Evolutionary conservation across 2,113 vertebrate species (phyloP), one percentile per base, ranked within the genome.

Genomic region (Hemicordylus capensis): DNA sequence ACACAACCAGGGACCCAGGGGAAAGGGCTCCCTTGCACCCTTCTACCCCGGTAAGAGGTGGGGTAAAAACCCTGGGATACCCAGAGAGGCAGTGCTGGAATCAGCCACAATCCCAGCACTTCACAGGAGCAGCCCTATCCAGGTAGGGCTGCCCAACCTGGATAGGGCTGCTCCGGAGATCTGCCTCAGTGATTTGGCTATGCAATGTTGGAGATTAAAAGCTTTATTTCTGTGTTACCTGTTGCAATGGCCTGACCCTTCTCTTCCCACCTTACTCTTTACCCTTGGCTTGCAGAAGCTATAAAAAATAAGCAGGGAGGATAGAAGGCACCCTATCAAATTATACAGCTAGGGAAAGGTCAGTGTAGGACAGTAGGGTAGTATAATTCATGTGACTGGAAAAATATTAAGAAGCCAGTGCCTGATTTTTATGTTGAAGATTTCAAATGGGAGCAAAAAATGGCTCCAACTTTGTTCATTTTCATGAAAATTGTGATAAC

Each of bases 291-390:
- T 44, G 37, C 54, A 64, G 58, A 72, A 34, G 42, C 58, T 75
- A 51, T 73, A 83, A 84, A 79, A 20, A 79, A n/a, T n/a, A n/a
- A 66, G 44, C 44, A 66, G 56, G 37, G 79, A 31, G 64, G 58
- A 12, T 63, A 28, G 46, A 72, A 56, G 42, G 37, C 48, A 76
- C 37, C 46, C 24, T 61, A 63, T 83, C 64, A 83, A 84, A 80
- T 84, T 77, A 84, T 74, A 66, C 37, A 54, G 69, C 37, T 59
- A 66, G 61, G 48, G 28, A 83, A 74, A 84, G 81, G 59, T 73
- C 76, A 88, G 48, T 56, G 44, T 54, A 73, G 67, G 67, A 73
- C 46, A 26, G 31, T 28, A 58, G 6, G n/a, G 46, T 37, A 88
- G 48, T 74, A 72, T 74, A 79, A 88, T 34, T 80, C 44, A 80